Evolutionary conservation across 37 sponge, comb jelly and placozoan genomes (phyloP).

Genomic region (Aplysina aerophoba): DNA sequence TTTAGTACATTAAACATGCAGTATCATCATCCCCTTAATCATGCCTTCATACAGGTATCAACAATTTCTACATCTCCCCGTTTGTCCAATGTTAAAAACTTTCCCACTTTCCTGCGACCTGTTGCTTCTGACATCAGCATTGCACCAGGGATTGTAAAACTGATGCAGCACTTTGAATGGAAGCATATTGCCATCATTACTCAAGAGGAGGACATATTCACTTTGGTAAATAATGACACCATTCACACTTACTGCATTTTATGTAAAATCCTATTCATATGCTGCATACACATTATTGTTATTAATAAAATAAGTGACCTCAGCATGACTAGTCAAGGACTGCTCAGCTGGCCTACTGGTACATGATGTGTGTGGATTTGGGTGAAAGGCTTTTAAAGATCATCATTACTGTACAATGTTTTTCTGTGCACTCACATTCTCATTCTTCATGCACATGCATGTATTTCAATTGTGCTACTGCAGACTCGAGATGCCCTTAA

Average conservation of each 20-base stretch:
- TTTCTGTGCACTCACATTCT: too few species aligned
- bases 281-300: background rate
- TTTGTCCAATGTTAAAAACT: constrained; percentile 19
- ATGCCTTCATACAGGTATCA: constrained; percentile 21
- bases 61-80: constrained; percentile 57
- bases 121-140: background rate
- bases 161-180: constrained; percentile 12
- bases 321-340: too few species aligned
- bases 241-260: background rate
- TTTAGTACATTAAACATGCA: background rate
- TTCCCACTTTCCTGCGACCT: constrained; percentile 33
- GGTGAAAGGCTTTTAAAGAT: too few species aligned
- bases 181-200: constrained; percentile 18
- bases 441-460: too few species aligned
- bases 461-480: too few species aligned
- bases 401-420: too few species aligned
- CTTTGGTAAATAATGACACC: background rate
- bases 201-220: constrained; percentile 34
- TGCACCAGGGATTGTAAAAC: background rate
- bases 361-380: too few species aligned
- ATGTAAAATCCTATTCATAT: too few species aligned
- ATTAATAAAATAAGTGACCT: background rate
- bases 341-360: too few species aligned
- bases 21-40: background rate
- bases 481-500: constrained; percentile 17